Evolutionary conservation across 1,140 invertebrate species (phyloP).

Genomic region (Hyposmocoma kahamanoa): DNA sequence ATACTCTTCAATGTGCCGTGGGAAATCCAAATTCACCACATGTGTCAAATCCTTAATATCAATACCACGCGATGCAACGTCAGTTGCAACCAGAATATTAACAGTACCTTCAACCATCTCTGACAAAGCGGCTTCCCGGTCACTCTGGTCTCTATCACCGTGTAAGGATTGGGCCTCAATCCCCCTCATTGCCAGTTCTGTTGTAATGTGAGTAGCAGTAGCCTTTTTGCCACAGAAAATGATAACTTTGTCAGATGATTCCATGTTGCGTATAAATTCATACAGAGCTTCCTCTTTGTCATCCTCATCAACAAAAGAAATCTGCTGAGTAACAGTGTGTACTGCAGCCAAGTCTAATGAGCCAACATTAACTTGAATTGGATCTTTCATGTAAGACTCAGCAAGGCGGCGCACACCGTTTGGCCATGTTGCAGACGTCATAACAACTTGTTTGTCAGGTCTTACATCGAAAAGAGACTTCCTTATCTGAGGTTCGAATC

Average conservation of each 20-base stretch:
- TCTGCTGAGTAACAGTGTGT: slow-evolving; percentile 79
- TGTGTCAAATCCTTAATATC: slow-evolving; percentile 95
- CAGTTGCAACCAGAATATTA: slow-evolving; percentile 93
- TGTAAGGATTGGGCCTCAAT: slow-evolving; percentile 87
- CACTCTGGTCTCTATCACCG: slow-evolving; percentile 90
- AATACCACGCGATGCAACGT: slow-evolving; percentile 93
- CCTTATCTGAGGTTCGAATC: slow-evolving; percentile 91
- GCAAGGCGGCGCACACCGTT: slow-evolving; percentile 86
- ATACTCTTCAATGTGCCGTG: slow-evolving; percentile 92
- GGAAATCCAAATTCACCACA: slow-evolving; percentile 91
- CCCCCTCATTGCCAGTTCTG: slow-evolving; percentile 81
- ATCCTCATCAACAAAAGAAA: slow-evolving; percentile 82
- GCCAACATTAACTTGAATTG: slow-evolving; percentile 92
- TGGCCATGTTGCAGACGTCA: slow-evolving; percentile 95
- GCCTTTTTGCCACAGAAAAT: slow-evolving; percentile 91
- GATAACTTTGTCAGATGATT: slow-evolving; percentile 85
- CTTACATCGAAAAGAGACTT: slow-evolving; percentile 85
- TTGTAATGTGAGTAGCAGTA: slow-evolving; percentile 86
- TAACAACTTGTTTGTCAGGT: slow-evolving; percentile 88
- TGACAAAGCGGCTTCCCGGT: slow-evolving; percentile 88
- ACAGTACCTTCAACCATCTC: slow-evolving; percentile 86
- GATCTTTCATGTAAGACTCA: slow-evolving; percentile 88
- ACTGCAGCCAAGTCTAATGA: slow-evolving; percentile 41
- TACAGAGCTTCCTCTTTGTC: slow-evolving; percentile 70
- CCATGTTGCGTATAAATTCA: slow-evolving; percentile 80